Base-by-base conservation (phyloP, 2,888 invertebrate species). In the Neria commutata region DNA sequence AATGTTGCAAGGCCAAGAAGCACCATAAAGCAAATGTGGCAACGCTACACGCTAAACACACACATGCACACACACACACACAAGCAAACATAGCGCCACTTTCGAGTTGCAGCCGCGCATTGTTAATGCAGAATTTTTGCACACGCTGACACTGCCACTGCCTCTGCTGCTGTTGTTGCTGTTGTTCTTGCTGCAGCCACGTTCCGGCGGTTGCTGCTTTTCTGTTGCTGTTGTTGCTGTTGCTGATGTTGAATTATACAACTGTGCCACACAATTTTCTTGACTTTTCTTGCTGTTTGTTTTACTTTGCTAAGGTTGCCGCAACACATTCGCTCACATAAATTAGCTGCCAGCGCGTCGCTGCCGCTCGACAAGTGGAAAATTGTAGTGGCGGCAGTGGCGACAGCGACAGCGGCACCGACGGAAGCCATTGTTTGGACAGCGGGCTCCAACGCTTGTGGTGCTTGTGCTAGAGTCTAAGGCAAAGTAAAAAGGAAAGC, bases 291-390 rank as follows among this genome's bases (percentile, higher is more conserved):
- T 11, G 37, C 37, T 14, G 42, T 19, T 42, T 42, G 17, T 21
- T 42, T 42, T 42, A 42, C 42, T 42, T 19, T 21, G 6, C 42
- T 3, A 42, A 42, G 42, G 42, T 42, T 42, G 42, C 19, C 21
- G 17, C 14, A 42, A 42, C 42, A 42, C 42, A 42, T 42, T 42
- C 42, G 14, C 17, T 19, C 19, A 73, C 72, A 72, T 72, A 72
- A 72, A 72, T 72, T 72, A 72, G 72, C 73, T 71, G 73, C 69
- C 72, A 72, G 42, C 25, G 52, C 25, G 66, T 66, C 72, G 68
- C 69, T 69, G 71, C 73, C 19, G n/a, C 8, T 23, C 21, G n/a
- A 48, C n/a, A 24, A 24, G 29, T 26, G 24, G 26, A 42, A 42
- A 73, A 72, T 73, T 72, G 66, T 61, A 65, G 71, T 37, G 42